Conservation (phyloP, 2,113 vertebrate genomes). For the Daubentonia madagascariensis region DNA sequence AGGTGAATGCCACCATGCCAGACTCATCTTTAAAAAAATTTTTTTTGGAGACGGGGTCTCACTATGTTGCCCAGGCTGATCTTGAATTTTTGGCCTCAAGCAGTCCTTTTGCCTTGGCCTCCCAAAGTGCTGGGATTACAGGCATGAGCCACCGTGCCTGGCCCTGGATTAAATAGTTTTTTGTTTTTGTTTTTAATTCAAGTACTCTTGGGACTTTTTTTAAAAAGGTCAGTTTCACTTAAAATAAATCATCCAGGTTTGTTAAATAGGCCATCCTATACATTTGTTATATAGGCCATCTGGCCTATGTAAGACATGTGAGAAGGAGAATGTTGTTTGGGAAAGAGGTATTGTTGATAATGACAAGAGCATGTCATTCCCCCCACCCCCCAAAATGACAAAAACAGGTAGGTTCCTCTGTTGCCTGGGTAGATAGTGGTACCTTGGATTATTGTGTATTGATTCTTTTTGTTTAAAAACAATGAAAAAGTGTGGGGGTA, state of each 20-base stretch:
- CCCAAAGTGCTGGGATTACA: too few species aligned
- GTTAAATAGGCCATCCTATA: background rate
- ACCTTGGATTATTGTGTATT: background rate
- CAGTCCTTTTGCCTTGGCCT: too few species aligned
- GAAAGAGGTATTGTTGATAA: background rate
- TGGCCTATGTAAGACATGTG: background rate
- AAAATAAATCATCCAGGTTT: background rate
- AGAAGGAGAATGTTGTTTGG: background rate
- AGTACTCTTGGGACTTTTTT: background rate
- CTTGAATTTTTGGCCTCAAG: too few species aligned
- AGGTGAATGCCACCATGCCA: too few species aligned
- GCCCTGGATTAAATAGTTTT: background rate
- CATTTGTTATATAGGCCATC: background rate
- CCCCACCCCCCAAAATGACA: background rate
- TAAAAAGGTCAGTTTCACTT: background rate
- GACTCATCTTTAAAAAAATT: too few species aligned
- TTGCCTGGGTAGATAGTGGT: background rate
- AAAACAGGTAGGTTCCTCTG: background rate
- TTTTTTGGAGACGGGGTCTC: too few species aligned
- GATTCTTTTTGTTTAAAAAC: constrained; percentile 20
- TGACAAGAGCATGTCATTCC: background rate
- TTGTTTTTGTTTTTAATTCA: constrained; percentile 7
- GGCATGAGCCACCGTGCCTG: background rate
- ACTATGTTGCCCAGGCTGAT: too few species aligned
- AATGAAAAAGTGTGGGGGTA: background rate